phyloP scores from a whole-genome alignment of 2,113 vertebrate species.

The Zapus hudsonius region DNA sequence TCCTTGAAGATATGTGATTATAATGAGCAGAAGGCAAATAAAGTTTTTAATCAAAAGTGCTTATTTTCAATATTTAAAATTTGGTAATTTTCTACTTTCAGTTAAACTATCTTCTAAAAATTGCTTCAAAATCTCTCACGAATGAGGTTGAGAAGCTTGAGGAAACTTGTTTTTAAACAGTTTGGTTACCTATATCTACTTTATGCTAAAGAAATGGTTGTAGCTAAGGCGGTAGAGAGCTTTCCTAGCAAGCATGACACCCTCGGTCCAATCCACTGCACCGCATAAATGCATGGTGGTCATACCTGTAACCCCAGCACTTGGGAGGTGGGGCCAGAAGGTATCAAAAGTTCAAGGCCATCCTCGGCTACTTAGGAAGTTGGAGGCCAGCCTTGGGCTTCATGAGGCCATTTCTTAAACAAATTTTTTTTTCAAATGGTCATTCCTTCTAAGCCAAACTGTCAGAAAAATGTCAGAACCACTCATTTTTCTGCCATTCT shows the following conservation, averaged over 20 bases:
- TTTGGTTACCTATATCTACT: constrained; percentile 59
- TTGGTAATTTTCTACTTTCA: constrained; percentile 54
- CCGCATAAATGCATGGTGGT: too few relatives aligned
- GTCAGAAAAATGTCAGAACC: constrained; percentile 71
- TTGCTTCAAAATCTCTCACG: constrained; percentile 33
- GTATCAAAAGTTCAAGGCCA: too few relatives aligned
- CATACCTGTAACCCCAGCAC: too few relatives aligned
- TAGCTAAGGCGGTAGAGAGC: neutral
- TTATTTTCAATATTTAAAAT: constrained; percentile 68
- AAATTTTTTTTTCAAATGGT: too few relatives aligned
- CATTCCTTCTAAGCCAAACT: constrained; percentile 81
- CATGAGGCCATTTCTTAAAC: too few relatives aligned
- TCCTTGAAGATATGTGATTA: constrained; percentile 58
- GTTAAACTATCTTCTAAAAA: constrained; percentile 42
- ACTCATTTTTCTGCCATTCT: constrained; percentile 73
- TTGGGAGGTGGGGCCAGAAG: too few relatives aligned
- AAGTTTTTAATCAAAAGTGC: constrained; percentile 73
- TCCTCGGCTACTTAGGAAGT: too few relatives aligned
- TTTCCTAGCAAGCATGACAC: too few relatives aligned
- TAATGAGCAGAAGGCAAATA: constrained; percentile 67
- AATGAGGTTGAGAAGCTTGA: constrained; percentile 51
- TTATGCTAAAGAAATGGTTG: constrained; percentile 66
- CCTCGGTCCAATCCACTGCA: too few relatives aligned
- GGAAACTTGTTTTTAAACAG: constrained; percentile 58
- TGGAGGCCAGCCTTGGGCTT: too few relatives aligned